Percentiles rank a stretch among this genome's conserved stretches.
phyloP scores from a whole-genome alignment of 1,140 invertebrate species.

The Panulirus ornatus region DNA sequence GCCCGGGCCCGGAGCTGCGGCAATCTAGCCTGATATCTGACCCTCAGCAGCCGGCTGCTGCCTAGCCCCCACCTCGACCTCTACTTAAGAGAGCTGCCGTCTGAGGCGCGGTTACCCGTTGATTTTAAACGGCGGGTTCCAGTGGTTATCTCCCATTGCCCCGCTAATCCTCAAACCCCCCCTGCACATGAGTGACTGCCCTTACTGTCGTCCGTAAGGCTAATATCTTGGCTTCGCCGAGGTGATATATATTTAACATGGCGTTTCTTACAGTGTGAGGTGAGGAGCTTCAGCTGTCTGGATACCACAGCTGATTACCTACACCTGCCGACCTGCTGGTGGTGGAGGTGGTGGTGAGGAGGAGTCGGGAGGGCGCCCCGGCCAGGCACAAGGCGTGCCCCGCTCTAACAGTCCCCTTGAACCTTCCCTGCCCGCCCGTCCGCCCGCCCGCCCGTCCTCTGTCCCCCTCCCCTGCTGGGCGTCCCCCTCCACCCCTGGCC shows the following conservation, averaged over 20 bases:
- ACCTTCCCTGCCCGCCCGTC: slow-evolving; percentile 20
- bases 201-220: too few species aligned
- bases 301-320: too few species aligned
- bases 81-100: neutral
- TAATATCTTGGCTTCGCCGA: too few species aligned
- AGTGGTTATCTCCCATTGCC: neutral
- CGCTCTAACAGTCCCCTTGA: slow-evolving; percentile 62
- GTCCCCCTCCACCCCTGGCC: slow-evolving; percentile 13
- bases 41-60: slow-evolving; percentile 30
- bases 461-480: neutral
- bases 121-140: neutral
- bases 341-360: neutral
- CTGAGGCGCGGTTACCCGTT: neutral
- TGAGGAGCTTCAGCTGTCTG: too few species aligned
- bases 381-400: slow-evolving; percentile 33
- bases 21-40: slow-evolving; percentile 36
- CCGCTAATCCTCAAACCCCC: too few species aligned
- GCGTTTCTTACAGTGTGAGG: too few species aligned
- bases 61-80: slow-evolving; percentile 4
- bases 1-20: too few species aligned
- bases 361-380: neutral
- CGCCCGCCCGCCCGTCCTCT: neutral
- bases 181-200: too few species aligned
- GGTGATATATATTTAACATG: too few species aligned
- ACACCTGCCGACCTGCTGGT: neutral